phyloP scores from a whole-genome alignment of 2,888 invertebrate species.

The Galerucella pusilla region DNA sequence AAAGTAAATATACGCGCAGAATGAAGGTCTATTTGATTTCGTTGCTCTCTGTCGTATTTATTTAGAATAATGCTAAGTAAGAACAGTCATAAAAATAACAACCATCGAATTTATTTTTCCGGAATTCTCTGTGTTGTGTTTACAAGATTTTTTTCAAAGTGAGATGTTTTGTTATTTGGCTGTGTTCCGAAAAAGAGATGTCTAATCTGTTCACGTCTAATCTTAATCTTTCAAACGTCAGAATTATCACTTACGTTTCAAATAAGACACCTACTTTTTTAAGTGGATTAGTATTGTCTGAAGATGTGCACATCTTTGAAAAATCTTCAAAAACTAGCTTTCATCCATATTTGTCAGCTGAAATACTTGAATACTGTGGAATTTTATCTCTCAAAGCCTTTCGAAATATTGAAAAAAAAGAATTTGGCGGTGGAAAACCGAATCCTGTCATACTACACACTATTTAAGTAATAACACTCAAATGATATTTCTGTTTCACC shows the following conservation, averaged over 20 bases:
- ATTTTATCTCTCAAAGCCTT: too few species aligned
- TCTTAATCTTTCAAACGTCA: conserved; percentile 2
- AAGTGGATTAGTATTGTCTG: background rate
- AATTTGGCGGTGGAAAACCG: too few species aligned
- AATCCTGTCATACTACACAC: too few species aligned
- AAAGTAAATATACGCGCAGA: conserved; percentile 39
- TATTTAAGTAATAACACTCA: too few species aligned
- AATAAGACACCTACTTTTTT: background rate
- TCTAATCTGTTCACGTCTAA: conserved; percentile 4
- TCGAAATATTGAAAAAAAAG: too few species aligned
- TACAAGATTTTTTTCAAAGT: background rate
- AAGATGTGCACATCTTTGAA: background rate
- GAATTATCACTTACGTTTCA: background rate
- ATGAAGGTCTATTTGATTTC: conserved; percentile 37
- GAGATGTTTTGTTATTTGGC: conserved; percentile 8
- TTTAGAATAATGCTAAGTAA: conserved; percentile 25
- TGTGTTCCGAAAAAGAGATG: background rate
- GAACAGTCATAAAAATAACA: conserved; percentile 38
- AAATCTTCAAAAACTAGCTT: too few species aligned
- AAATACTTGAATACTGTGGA: too few species aligned
- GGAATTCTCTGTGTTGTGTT: conserved; percentile 18
- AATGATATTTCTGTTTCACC: too few species aligned
- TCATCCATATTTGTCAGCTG: too few species aligned
- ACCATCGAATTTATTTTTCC: conserved; percentile 24
- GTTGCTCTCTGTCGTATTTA: conserved; percentile 32